Base-by-base conservation (phyloP, 2,888 invertebrate species). In the Metacarcinus magister region DNA sequence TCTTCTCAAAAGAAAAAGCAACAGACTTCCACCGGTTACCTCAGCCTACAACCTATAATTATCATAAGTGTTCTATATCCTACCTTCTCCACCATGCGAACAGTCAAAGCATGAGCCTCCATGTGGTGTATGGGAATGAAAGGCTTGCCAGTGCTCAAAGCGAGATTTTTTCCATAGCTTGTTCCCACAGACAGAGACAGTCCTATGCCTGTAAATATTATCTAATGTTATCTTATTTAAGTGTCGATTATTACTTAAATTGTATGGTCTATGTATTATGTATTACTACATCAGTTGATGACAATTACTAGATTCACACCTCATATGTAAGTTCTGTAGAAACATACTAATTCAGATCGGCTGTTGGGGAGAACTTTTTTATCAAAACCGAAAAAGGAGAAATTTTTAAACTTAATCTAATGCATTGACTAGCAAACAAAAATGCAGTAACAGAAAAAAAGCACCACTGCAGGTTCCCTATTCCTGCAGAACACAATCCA, bases 61-160 rank as follows among this genome's bases (percentile, higher is more conserved):
- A 87, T 1, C 54, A 13, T 23, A n/a, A 67, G 67, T 82, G 5
- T 32, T 32, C 28, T 28, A 13, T 28, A 16, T 32, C 93, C 32
- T 97, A 98, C 98, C 97, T 98, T 98, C 96, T 98, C 97, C 32
- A 98, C 98, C 98, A 99, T 98, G 97, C 99, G 98, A 43, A 98
- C 98, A 28, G 99, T 99, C 96, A 99, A 98, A 5, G 99, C 99
- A 98, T 99, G 99, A 0, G 99, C 99, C 98, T 99, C 98, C 99
- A 99, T 99, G 97, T 99, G 99, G 98, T 99, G 99, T 96, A 99
- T 98, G 0, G 99, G 99, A 97, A 99, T 99, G 97, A 99, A 98
- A 0, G 99, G 99, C 94, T 97, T 97, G 28, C 97, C 60, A 87
- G 93, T 97, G 43, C 95, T 96, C 93, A 97, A 97, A 97, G 97